Evolutionary conservation across 1,140 invertebrate genomes (phyloP).

Genomic region (Drosophila ambigua): DNA sequence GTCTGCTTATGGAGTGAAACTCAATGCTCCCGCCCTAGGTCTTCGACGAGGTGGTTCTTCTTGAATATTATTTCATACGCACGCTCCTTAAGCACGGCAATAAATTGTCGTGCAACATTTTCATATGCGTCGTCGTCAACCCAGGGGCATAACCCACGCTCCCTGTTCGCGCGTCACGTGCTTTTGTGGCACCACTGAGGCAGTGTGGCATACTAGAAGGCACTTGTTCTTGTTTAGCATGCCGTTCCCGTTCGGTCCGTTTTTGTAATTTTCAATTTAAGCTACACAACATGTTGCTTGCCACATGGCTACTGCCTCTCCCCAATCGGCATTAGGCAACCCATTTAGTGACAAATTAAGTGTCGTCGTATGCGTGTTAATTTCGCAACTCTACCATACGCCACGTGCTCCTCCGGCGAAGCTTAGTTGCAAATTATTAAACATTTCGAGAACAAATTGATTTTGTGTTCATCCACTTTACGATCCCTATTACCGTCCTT

Average conservation of each 20-base stretch:
- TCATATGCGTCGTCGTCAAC: conserved; percentile 69
- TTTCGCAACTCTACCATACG: conserved; percentile 66
- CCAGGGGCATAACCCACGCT: conserved; percentile 37
- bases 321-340: conserved; percentile 19
- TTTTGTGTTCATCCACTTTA: conserved; percentile 71
- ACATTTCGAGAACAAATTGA: conserved; percentile 70
- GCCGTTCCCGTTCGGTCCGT: conserved; percentile 46
- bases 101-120: conserved; percentile 74
- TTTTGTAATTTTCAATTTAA: conserved; percentile 81
- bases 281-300: conserved; percentile 76
- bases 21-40: conserved; percentile 17
- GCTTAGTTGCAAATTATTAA: conserved; percentile 79
- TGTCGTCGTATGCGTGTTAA: conserved; percentile 75
- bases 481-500: conserved; percentile 44
- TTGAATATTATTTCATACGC: conserved; percentile 79
- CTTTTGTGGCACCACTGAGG: conserved; percentile 57
- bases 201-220: conserved; percentile 58
- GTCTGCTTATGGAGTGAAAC: conserved; percentile 6
- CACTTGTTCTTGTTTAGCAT: conserved; percentile 14
- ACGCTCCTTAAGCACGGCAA: conserved; percentile 78
- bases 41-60: conserved; percentile 23
- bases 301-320: conserved; percentile 41
- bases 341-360: conserved; percentile 79
- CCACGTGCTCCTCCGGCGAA: conserved; percentile 21
- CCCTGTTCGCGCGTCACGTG: conserved; percentile 52